Base-by-base conservation (phyloP, 2,888 invertebrate species). In the Chrysina gloriosa region DNA sequence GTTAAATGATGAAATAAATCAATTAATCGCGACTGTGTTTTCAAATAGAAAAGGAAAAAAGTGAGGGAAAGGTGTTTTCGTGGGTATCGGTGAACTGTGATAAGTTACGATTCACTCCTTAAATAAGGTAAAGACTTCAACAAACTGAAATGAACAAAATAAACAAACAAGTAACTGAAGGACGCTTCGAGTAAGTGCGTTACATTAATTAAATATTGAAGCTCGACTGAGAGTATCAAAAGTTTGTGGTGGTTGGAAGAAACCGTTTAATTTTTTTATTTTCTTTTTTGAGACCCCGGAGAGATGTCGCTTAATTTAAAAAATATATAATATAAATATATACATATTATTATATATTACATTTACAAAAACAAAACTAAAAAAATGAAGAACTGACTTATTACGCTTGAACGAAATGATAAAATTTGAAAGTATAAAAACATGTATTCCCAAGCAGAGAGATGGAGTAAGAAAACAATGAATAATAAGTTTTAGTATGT, bases 51-150 rank as follows among this genome's bases (percentile, higher is more conserved):
- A n/a, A n/a, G n/a, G n/a, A n/a, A n/a, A n/a, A n/a, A n/a, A n/a
- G n/a, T n/a, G n/a, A n/a, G n/a, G n/a, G n/a, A n/a, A n/a, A n/a
- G n/a, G n/a, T 66, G 23, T 56, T 65, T 27, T 65, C 36, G 58
- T 66, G 79, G 78, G 75, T 78, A 78, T 79, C 78, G 78, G 80
- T 79, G 80, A 79, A 81, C 81, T 81, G 81, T 81, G 81, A 81
- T 81, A 81, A 61, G 77, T 61, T 67, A 42, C 31, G 29, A 67
- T 67, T 67, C 67, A 67, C 66, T 56, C 58, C 50, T 48, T 52
- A 52, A 52, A 31, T 7, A 31, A 52, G 19, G n/a, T n/a, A n/a
- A n/a, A n/a, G n/a, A n/a, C n/a, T n/a, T n/a, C n/a, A n/a, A n/a
- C n/a, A n/a, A n/a, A n/a, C n/a, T n/a, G n/a, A n/a, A n/a, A n/a